Conservation (phyloP, 92 coral and sea anemone genomes). For the Parazoanthus atlanticus region DNA sequence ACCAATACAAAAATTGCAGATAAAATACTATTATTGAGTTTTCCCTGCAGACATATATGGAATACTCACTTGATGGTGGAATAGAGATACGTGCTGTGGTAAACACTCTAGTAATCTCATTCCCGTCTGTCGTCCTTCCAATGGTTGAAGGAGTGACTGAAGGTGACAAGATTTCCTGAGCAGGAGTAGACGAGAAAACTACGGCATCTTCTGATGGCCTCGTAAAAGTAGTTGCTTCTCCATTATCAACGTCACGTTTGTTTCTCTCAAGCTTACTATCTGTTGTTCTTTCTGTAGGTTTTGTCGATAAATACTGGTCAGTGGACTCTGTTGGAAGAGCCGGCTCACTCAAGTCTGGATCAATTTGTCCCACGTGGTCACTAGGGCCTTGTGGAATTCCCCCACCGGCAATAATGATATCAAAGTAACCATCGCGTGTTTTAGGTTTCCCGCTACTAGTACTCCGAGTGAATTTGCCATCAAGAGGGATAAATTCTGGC, state of each 20-base stretch:
- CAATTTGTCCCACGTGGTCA: slow-evolving; percentile 22
- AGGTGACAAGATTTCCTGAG: background rate
- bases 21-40: no score
- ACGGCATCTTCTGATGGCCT: background rate
- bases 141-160: background rate
- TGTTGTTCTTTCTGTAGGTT: background rate
- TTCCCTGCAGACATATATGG: background rate
- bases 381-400: slow-evolving; percentile 25
- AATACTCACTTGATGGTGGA: slow-evolving; percentile 17
- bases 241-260: background rate
- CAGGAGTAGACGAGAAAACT: no score
- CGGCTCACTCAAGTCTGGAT: slow-evolving; percentile 9
- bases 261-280: slow-evolving; percentile 10
- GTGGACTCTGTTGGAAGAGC: slow-evolving; percentile 6
- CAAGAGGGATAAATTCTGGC: background rate
- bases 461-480: slow-evolving; percentile 30
- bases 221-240: background rate
- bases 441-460: slow-evolving; percentile 10
- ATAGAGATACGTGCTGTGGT: slow-evolving; percentile 2
- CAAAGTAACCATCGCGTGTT: slow-evolving; percentile 29
- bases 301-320: background rate
- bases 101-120: background rate
- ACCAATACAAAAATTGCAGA: no score
- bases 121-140: background rate
- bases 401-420: slow-evolving; percentile 23